phyloP scores from a whole-genome alignment of 2,888 invertebrate species.

The Noctuana brunneofusca region DNA sequence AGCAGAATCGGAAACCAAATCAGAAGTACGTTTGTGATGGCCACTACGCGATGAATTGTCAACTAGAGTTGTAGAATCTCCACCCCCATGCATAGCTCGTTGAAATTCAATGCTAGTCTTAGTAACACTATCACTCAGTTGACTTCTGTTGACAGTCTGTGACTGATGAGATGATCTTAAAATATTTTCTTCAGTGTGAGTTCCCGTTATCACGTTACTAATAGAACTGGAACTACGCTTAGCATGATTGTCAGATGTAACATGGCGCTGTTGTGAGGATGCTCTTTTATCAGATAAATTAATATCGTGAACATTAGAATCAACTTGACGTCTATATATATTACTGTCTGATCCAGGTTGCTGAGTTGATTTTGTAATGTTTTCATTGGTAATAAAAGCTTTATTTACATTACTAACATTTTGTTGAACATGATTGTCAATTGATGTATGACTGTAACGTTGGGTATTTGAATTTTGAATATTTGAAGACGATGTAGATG shows the following conservation, averaged over 20 bases:
- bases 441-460: constrained; percentile 42
- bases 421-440: constrained; percentile 46
- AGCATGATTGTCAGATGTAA: constrained; percentile 32
- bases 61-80: constrained; percentile 46
- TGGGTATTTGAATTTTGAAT: constrained; percentile 40
- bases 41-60: constrained; percentile 65
- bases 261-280: constrained; percentile 42
- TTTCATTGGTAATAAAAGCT: constrained; percentile 49
- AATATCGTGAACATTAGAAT: constrained; percentile 41
- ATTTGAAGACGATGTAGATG: constrained; percentile 48
- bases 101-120: constrained; percentile 81
- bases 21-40: constrained; percentile 88
- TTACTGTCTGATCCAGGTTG: constrained; percentile 43
- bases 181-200: constrained; percentile 51
- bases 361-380: constrained; percentile 50
- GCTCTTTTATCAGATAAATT: constrained; percentile 47
- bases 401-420: constrained; percentile 45
- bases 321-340: constrained; percentile 24
- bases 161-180: constrained; percentile 57
- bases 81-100: constrained; percentile 75
- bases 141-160: constrained; percentile 66
- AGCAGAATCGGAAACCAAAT: constrained; percentile 89
- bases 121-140: constrained; percentile 72
- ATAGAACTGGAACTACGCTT: constrained; percentile 31
- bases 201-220: constrained; percentile 49